Evolutionary conservation across 2,888 invertebrate species (phyloP), one percentile per base, ranked within the genome.

Genomic region (Osmoderma eremita): DNA sequence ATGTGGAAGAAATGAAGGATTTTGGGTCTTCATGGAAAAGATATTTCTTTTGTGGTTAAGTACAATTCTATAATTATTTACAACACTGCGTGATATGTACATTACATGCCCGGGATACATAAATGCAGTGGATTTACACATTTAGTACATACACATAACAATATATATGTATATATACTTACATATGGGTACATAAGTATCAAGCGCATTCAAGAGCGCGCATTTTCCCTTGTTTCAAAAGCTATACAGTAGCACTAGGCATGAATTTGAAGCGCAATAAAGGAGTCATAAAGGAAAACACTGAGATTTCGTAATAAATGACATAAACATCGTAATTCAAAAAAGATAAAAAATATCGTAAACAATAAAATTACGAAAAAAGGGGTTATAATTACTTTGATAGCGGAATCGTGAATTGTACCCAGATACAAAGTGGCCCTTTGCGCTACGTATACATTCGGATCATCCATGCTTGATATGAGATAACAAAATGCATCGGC

Each of bases 401-500:
- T 87, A 61, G 97, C 93, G 62, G 90, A 87, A 77, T 95, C 94
- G 79, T 97, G 97, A 76, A 98, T 90, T 13, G 97, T 97, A 73
- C 97, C 97, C 66, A 98, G 87, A 81, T 95, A 95, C 1, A 97
- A 86, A 0, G 95, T 93, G 2, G 97, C 91, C 74, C 96, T 86
- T 82, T 98, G 98, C 0, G 98, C 96, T 1, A 99, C 97, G 74
- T 95, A 92, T 13, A 97, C 93, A 82, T 95, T 96, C 69, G 91
- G 90, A 82, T 99, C 99, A 82, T 98, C 97, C 89, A 98, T 92
- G 76, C 96, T 94, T 63, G 95, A 94, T 74, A 99, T 93, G 65
- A 98, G 87, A 81, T 97, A 96, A 82, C 97, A 98, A 86, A 98
- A 98, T 1, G 97, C 95, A 73, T 97, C 97, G 4, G 98, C 95